Conservation (phyloP, 23 tunicate genomes). For the Corella eumyota region DNA sequence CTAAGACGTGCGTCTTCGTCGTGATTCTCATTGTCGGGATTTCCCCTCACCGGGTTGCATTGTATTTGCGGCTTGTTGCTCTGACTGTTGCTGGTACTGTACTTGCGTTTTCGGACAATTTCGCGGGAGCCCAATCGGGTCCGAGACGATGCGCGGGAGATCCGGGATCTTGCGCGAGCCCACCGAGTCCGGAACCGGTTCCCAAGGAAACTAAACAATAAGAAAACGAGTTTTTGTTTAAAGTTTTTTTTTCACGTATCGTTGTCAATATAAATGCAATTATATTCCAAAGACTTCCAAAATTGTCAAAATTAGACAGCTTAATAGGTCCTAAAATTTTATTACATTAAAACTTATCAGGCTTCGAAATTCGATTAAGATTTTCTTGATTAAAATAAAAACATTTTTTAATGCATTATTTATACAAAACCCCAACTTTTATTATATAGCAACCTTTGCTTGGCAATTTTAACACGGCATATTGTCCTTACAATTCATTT, state of each 20-base stretch:
- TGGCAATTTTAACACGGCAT: too few relatives aligned
- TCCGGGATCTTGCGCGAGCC: conserved; percentile 4
- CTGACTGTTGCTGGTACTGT: conserved; percentile 30
- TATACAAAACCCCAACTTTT: too few relatives aligned
- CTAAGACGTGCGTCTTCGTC: conserved; percentile 6
- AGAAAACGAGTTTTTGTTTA: neutral
- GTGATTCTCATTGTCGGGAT: neutral
- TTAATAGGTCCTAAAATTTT: too few relatives aligned
- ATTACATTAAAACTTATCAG: too few relatives aligned
- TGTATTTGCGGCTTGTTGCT: conserved; percentile 3
- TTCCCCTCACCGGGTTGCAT: neutral
- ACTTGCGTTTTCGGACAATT: neutral
- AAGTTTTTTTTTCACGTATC: neutral
- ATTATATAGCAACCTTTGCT: too few relatives aligned
- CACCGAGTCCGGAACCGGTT: conserved; percentile 14
- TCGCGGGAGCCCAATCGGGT: neutral
- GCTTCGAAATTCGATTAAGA: too few relatives aligned
- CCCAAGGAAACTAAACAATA: conserved; percentile 14
- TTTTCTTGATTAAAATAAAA: too few relatives aligned
- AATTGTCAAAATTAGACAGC: too few relatives aligned
- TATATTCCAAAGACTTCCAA: too few relatives aligned
- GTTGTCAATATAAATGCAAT: too few relatives aligned
- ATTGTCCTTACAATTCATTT: too few relatives aligned
- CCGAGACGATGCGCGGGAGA: neutral
- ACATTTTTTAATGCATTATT: too few relatives aligned